A percentile compares a stretch with the other conserved stretches of the same genome.
Evolutionary conservation across 2,888 invertebrate genomes (phyloP).

Genomic region (Auanema freiburgensis): DNA sequence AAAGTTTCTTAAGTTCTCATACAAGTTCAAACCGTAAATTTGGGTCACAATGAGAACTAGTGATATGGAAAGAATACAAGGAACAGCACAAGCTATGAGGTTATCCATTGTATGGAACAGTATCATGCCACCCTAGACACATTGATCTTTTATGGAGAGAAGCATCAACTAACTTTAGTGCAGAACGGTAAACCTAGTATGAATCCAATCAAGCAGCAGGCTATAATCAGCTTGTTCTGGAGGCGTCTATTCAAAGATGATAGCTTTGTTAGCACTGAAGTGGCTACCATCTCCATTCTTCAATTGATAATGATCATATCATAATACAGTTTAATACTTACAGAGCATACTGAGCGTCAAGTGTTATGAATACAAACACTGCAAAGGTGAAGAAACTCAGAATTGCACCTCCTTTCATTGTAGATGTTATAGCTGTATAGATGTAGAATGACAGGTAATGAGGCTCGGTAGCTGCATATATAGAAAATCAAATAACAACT

Average conservation of each 20-base stretch:
- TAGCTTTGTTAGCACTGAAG: conserved; percentile 56
- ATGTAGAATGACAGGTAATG: conserved; percentile 32
- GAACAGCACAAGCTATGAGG: conserved; percentile 62
- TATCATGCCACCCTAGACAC: conserved; percentile 55
- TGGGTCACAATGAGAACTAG: conserved; percentile 56
- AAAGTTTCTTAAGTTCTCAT: not conserved
- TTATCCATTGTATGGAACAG: conserved; percentile 62
- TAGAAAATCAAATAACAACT: conserved; percentile 14
- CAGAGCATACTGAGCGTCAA: conserved; percentile 51
- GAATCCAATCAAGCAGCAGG: conserved; percentile 53
- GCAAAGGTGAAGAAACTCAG: conserved; percentile 60
- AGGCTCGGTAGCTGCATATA: conserved; percentile 54
- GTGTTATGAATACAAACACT: conserved; percentile 53
- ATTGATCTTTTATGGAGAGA: not conserved
- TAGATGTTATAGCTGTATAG: conserved; percentile 46
- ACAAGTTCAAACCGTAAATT: conserved; percentile 44
- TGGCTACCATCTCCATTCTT: conserved; percentile 62
- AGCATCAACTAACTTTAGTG: conserved; percentile 38
- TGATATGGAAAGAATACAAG: conserved; percentile 52
- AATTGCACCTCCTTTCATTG: conserved; percentile 55
- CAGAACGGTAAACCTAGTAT: conserved; percentile 59
- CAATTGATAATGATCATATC: conserved; percentile 12
- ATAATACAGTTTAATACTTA: conserved; percentile 1
- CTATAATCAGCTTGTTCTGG: conserved; percentile 52
- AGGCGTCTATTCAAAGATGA: conserved; percentile 50